Evolutionary conservation across 2,113 vertebrate species (phyloP).

Genomic region (Dasyornis broadbenti): DNA sequence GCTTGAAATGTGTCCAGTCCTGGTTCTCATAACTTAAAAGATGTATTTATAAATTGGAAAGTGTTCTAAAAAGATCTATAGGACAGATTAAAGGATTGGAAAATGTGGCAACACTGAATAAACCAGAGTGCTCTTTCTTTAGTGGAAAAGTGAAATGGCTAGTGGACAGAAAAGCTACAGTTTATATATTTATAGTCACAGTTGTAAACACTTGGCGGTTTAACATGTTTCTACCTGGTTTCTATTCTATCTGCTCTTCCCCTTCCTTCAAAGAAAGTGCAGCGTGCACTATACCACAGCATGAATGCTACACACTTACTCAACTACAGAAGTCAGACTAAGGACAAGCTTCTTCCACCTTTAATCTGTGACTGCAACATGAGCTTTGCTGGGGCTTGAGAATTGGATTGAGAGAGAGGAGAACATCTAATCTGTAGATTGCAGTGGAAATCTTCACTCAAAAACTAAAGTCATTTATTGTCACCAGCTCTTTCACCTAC

Average conservation of each 20-base stretch:
- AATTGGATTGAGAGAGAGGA: accelerated
- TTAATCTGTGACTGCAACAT: neutral
- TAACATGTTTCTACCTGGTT: neutral
- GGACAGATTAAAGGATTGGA: neutral
- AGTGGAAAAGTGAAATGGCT: neutral
- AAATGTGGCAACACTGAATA: neutral
- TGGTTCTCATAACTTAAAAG: neutral
- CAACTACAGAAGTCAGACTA: neutral
- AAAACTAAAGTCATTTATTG: neutral
- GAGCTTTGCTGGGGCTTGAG: neutral
- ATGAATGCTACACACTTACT: neutral
- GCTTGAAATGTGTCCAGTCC: neutral
- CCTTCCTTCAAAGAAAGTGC: neutral
- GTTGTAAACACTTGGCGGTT: neutral
- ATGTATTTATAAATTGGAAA: neutral
- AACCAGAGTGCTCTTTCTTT: neutral
- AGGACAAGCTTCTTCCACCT: neutral
- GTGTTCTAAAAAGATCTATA: neutral
- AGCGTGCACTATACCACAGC: neutral
- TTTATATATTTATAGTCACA: neutral
- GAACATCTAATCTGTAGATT: neutral
- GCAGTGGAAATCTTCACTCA: neutral
- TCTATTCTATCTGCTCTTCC: neutral
- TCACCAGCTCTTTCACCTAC: neutral
- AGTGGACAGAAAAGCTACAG: neutral